Evolutionary conservation across 1,140 invertebrate species (phyloP), one percentile per base, ranked within the genome.

Genomic region (Neodiprion lecontei): DNA sequence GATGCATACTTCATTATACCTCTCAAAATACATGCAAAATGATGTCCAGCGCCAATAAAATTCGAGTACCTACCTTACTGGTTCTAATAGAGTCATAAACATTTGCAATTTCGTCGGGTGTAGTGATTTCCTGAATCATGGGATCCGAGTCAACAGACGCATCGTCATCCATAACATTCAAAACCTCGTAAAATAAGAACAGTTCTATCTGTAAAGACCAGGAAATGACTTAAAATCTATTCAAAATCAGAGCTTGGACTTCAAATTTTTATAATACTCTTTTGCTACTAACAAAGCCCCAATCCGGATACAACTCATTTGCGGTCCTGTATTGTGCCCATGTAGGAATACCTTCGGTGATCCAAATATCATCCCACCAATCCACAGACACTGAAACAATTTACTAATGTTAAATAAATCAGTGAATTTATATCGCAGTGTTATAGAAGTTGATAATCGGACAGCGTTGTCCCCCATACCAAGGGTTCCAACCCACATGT

Each of bases 21-120:
- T 75, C 7, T 65, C 12, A 61, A 67, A 17, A 9, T 17, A 3
- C 28, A 40, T 40, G 5, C 28, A 40, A 40, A 40, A 40, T 40
- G 28, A 40, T 40, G 5, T 40, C 7, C n/a, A 10, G 2, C 9
- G 14, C 17, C 14, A 72, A 49, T 61, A n/a, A 76, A 61, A 66
- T 74, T 74, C 75, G 53, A 23, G 47, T 50, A 75, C 67, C 77
- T 89, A 96, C 95, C 91, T 99, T 99, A 72, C 92, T 93, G 83
- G 99, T 99, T 0, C 96, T 96, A 79, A 99, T 98, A 0, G 89
- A 87, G 88, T 99, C 97, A 86, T 98, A 99, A 73, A 98, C 94
- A 74, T 96, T 94, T 0, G 94, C 96, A 65, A 98, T 98, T 89
- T 99, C 92, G 83, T 96, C 94, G 0, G 97, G 95, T 81, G 95